A percentile compares a stretch with the other conserved stretches of the same genome.
Evolutionary conservation across 2,888 invertebrate species (phyloP).

Genomic region (Podotricha telesiphe): DNA sequence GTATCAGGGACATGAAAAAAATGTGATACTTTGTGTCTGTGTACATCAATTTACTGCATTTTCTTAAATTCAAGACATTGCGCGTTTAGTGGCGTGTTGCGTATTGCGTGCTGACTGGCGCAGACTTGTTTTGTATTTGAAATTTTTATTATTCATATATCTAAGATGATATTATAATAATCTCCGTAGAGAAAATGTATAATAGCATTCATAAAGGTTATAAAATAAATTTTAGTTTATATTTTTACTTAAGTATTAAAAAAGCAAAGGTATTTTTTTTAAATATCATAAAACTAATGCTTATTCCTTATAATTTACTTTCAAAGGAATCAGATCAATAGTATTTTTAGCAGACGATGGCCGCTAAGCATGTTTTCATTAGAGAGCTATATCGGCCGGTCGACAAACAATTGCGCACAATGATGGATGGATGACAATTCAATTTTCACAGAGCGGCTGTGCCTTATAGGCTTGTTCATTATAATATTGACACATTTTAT

Average conservation of each 20-base stretch:
- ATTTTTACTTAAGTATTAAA: not conserved
- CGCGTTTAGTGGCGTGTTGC: too few relatives aligned
- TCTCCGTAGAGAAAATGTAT: too few relatives aligned
- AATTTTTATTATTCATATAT: too few relatives aligned
- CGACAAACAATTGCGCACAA: constrained; percentile 8
- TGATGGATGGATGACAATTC: constrained; percentile 16
- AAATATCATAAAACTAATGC: not conserved
- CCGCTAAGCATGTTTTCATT: constrained; percentile 16
- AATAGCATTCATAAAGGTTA: too few relatives aligned
- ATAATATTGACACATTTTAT: not conserved
- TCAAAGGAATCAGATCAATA: not conserved
- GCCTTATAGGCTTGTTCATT: not conserved
- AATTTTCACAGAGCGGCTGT: not conserved
- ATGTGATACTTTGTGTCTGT: not conserved
- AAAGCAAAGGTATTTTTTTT: not conserved
- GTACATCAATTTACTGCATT: not conserved
- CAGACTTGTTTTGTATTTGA: too few relatives aligned
- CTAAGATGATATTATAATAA: too few relatives aligned
- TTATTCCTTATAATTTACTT: not conserved
- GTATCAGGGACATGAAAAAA: not conserved
- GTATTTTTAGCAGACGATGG: not conserved
- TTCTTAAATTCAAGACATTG: too few relatives aligned
- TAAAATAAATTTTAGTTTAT: too few relatives aligned
- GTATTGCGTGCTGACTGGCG: too few relatives aligned
- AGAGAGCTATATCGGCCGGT: constrained; percentile 2